phyloP scores from a whole-genome alignment of 2,797 vertebrate species.

The Silurus aristotelis region DNA sequence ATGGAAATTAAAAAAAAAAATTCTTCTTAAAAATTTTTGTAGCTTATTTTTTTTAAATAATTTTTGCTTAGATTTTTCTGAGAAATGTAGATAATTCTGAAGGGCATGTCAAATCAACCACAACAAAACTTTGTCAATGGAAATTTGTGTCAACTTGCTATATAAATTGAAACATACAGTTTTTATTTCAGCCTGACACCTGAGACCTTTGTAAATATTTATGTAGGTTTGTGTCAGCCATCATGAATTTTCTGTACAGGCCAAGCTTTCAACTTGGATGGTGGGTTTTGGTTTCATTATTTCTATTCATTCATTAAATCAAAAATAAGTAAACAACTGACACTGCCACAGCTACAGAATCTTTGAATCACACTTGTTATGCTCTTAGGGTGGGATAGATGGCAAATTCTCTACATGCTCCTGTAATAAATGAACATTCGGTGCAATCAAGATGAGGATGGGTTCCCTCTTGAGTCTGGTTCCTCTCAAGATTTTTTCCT shows the following conservation, averaged over 20 bases:
- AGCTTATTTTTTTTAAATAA: background rate
- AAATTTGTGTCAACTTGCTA: background rate
- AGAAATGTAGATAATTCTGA: background rate
- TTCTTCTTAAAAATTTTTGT: background rate
- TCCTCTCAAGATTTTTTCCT: too few relatives aligned
- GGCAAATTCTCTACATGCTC: too few relatives aligned
- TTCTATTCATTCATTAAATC: background rate
- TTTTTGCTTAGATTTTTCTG: background rate
- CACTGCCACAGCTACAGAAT: background rate
- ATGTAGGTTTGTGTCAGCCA: background rate
- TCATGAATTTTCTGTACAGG: background rate
- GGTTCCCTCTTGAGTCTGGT: too few relatives aligned
- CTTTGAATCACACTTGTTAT: background rate
- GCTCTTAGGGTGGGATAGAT: too few relatives aligned
- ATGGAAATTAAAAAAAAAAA: background rate
- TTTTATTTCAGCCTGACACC: background rate
- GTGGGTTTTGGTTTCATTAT: background rate
- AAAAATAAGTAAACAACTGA: background rate
- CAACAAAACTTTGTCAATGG: background rate
- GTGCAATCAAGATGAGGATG: too few relatives aligned
- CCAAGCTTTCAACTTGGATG: background rate
- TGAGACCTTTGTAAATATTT: constrained; percentile 16
- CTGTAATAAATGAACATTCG: too few relatives aligned
- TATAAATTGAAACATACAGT: background rate
- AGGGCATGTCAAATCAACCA: background rate